Conservation (phyloP, 2,797 vertebrate species). For the Sebastes trivittatus region DNA sequence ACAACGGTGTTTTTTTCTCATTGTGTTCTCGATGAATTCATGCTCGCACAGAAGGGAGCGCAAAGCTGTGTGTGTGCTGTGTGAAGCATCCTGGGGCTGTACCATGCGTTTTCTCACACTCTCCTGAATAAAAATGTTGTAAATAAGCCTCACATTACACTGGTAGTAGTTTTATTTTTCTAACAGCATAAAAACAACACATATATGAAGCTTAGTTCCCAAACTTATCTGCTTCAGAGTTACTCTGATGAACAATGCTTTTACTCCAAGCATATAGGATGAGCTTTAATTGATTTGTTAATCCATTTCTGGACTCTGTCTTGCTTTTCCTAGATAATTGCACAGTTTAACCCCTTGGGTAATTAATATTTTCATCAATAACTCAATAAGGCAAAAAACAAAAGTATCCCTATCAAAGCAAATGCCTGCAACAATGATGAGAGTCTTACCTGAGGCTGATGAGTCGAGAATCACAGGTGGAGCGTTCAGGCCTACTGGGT, state of each 20-base stretch:
- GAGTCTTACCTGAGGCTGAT: constrained; percentile 73
- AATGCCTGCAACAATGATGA: neutral
- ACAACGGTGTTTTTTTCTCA: constrained; percentile 37
- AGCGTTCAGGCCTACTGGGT: constrained; percentile 64
- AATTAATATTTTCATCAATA: neutral
- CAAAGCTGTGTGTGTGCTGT: constrained; percentile 14
- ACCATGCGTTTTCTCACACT: constrained; percentile 33
- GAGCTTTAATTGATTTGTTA: constrained; percentile 29
- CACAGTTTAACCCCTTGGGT: neutral
- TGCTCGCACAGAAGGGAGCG: constrained; percentile 24
- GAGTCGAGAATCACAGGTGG: constrained; percentile 62
- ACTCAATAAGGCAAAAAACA: neutral
- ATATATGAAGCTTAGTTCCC: constrained; percentile 7
- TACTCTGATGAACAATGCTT: constrained; percentile 29
- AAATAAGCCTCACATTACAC: neutral
- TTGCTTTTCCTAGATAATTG: neutral
- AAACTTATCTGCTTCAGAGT: constrained; percentile 41
- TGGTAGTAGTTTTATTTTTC: neutral
- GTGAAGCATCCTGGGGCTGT: constrained; percentile 39
- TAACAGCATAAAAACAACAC: neutral
- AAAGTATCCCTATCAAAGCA: constrained; percentile 5
- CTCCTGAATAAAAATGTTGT: constrained; percentile 6
- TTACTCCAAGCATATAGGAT: neutral
- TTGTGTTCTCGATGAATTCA: constrained; percentile 30
- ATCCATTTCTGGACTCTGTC: constrained; percentile 8